Evolutionary conservation across 2,113 vertebrate genomes (phyloP).

Genomic region (Boleophthalmus pectinirostris): DNA sequence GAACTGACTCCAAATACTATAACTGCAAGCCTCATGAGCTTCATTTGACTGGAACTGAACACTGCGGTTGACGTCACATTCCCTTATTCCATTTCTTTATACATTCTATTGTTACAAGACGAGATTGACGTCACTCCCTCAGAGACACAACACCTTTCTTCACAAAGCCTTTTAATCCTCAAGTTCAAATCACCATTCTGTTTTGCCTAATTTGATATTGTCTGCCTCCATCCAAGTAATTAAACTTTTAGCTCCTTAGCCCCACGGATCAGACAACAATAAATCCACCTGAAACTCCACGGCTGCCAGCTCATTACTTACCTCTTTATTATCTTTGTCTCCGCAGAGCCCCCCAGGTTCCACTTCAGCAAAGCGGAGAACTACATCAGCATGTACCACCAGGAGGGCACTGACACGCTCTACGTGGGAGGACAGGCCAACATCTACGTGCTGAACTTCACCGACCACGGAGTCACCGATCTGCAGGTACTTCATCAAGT

Average conservation of each 20-base stretch:
- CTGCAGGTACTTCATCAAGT: constrained; percentile 59
- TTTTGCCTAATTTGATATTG: background rate
- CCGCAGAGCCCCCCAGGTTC: constrained; percentile 71
- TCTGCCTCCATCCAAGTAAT: constrained; percentile 2
- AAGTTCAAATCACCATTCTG: constrained; percentile 1
- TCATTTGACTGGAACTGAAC: no score
- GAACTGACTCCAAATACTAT: no score
- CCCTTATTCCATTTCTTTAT: no score
- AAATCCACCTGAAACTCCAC: background rate
- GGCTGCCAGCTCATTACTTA: constrained; percentile 5
- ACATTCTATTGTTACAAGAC: background rate
- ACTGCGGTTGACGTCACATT: no score
- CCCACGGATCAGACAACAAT: background rate
- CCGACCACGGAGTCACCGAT: constrained; percentile 64
- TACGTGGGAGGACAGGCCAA: constrained; percentile 75
- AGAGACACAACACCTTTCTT: background rate
- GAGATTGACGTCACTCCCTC: background rate
- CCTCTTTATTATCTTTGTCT: constrained; percentile 13
- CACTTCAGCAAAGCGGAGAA: constrained; percentile 74
- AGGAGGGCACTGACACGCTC: constrained; percentile 71
- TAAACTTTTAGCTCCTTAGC: background rate
- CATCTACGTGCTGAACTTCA: constrained; percentile 76
- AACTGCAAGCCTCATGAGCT: no score
- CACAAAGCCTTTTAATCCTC: background rate
- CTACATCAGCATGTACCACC: constrained; percentile 78